Evolutionary conservation across 2,113 vertebrate genomes (phyloP).

Genomic region (Spermophilus dauricus): DNA sequence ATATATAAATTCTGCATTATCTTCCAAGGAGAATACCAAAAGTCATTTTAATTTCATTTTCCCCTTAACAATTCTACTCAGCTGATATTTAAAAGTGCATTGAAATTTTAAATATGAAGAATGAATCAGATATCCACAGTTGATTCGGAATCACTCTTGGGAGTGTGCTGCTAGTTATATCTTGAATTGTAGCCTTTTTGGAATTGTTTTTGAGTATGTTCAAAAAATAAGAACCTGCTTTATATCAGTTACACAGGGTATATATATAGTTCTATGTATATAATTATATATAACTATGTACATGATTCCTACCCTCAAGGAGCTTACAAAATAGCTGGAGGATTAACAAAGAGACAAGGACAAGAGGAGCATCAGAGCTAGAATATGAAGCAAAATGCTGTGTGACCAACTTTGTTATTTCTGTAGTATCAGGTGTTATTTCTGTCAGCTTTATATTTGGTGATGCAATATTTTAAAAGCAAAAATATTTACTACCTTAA

Average conservation of each 20-base stretch:
- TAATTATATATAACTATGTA: too few species aligned
- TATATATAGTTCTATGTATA: too few species aligned
- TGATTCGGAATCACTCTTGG: neutral
- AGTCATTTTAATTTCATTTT: neutral
- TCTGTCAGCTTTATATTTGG: constrained; percentile 45
- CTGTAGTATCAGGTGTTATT: neutral
- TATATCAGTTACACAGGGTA: neutral
- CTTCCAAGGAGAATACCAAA: neutral
- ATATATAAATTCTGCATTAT: neutral
- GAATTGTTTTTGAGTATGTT: neutral
- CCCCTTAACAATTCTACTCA: neutral
- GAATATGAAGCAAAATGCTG: neutral
- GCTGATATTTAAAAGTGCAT: neutral
- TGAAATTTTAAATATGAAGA: constrained; percentile 54
- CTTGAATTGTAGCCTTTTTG: neutral
- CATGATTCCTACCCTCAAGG: neutral
- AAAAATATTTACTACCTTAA: constrained; percentile 52
- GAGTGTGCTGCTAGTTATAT: neutral
- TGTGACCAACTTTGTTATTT: neutral
- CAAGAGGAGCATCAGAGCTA: neutral
- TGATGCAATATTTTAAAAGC: constrained; percentile 41
- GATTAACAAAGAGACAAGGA: neutral
- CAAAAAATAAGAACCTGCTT: neutral
- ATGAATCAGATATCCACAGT: neutral
- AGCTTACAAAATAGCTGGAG: neutral